Conservation (phyloP, 2,888 invertebrate genomes). For the Tetragonula carbonaria region DNA sequence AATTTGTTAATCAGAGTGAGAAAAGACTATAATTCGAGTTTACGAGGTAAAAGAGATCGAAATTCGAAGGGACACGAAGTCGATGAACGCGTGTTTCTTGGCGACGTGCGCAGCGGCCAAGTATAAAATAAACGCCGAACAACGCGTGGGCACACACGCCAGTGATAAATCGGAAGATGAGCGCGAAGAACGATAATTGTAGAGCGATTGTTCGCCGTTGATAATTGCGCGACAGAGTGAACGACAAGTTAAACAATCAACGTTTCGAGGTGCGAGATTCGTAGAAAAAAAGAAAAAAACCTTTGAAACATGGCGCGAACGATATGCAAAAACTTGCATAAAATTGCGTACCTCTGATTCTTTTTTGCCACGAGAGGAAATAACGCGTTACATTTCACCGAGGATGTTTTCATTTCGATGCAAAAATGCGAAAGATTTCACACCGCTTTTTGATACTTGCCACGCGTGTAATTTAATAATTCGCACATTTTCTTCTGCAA, state of each 20-base stretch:
- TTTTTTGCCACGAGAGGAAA: neutral
- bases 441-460: neutral
- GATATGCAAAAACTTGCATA: neutral
- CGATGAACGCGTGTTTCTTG: neutral
- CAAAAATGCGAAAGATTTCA: neutral
- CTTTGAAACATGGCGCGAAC: too few relatives aligned
- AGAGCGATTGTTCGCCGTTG: neutral
- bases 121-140: slow-evolving; percentile 6
- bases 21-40: too few relatives aligned
- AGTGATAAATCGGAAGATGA: slow-evolving; percentile 16
- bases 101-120: neutral
- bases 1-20: neutral
- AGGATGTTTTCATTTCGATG: neutral
- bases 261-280: neutral
- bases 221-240: neutral
- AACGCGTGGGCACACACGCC: neutral
- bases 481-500: neutral
- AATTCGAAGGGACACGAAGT: neutral
- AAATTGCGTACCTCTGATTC: neutral
- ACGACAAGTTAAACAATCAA: neutral
- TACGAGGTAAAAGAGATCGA: too few relatives aligned
- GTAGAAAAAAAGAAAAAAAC: neutral
- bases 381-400: neutral
- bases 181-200: slow-evolving; percentile 12
- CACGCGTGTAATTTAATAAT: neutral